Base-by-base conservation (phyloP, 1,140 invertebrate species). In the Elysia chlorotica region DNA sequence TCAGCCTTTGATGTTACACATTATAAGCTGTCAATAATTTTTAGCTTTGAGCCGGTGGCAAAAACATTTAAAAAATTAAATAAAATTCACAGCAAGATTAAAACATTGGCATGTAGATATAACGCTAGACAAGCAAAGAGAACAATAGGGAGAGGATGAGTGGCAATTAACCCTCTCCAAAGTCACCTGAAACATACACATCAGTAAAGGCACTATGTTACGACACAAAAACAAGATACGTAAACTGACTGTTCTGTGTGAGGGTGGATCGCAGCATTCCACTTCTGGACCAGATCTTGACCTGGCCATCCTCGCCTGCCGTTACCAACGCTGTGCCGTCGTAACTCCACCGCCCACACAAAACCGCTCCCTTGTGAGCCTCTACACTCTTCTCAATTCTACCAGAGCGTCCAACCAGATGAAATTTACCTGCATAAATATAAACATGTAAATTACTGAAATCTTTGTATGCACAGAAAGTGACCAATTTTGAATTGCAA, bases 251-350 rank as follows among this genome's bases (percentile, higher is more conserved):
- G 65, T 92, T 93, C 83, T 96, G 93, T 30, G 95, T 92, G 0
- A 98, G 88, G 3, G 95, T 95, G 19, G 96, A 97, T 31, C 97
- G 90, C 3, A 99, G 88, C 92, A 99, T 96, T 61, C 97, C 97
- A 85, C 93, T 96, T 35, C 95, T 88, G 2, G 97, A 99, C 97
- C 97, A 99, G 71, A 99, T 93, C 89, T 99, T 98, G 0, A 99
- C 91, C 41, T 92, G 91, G 19, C 97, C 98, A 90, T 99, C 98
- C 90, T 99, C 97, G 1, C 97, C 96, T 82, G 92, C 96, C 83
- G 96, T 97, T 2, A 97, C 88, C 56, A 99, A 89, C 17, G 95
- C 94, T 54, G 94, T 92, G 3, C 95, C 97, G 89, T 99, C 96
- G 71, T 92, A 92, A 87, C 93, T 97, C 97, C 97, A 99, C 82